Conservation (phyloP, 2,113 vertebrate genomes). For the Rattus rattus region DNA sequence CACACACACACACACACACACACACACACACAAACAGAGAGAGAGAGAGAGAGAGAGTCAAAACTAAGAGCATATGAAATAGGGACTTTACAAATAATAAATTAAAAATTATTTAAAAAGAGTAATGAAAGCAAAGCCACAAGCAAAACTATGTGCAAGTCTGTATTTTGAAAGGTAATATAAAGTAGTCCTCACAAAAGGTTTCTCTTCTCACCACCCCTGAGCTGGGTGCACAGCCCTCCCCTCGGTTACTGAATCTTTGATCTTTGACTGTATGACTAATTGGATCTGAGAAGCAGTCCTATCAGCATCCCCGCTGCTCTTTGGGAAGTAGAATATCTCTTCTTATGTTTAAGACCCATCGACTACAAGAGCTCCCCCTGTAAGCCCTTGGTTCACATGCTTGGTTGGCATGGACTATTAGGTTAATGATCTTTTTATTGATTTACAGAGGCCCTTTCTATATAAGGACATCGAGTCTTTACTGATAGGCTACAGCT, state of each 20-base stretch:
- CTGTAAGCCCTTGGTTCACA: background rate
- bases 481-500: background rate
- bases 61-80: background rate
- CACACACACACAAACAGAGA: background rate
- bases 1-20: background rate
- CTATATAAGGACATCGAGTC: background rate
- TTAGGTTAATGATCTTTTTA: constrained; percentile 48
- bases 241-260: background rate
- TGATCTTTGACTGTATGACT: background rate
- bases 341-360: constrained; percentile 42
- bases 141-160: background rate
- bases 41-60: no score
- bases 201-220: background rate
- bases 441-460: constrained; percentile 52
- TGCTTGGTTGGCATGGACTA: background rate
- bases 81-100: background rate
- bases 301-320: constrained; percentile 33
- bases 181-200: background rate
- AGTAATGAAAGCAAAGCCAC: background rate
- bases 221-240: background rate
- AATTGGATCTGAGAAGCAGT: constrained; percentile 36
- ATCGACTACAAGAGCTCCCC: background rate
- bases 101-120: background rate
- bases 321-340: background rate
- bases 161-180: background rate